phyloP scores from a whole-genome alignment of 2,888 invertebrate species.

The Anodontia alba region DNA sequence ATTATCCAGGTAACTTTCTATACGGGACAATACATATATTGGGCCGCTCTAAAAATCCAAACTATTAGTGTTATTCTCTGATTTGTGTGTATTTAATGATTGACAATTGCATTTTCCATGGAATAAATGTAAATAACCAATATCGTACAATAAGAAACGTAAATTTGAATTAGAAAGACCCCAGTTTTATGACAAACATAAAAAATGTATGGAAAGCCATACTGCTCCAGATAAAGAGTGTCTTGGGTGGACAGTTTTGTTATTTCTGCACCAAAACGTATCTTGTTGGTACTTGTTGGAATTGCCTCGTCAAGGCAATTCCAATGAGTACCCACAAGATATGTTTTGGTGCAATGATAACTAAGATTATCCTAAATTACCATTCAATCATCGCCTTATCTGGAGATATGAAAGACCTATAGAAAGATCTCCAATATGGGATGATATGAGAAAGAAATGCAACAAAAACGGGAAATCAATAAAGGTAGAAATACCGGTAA shows the following conservation, averaged over 20 bases:
- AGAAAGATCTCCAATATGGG: conserved; percentile 3
- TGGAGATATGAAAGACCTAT: too few species aligned
- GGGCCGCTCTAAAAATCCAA: background rate
- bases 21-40: background rate
- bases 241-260: too few species aligned
- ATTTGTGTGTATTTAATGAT: conserved; percentile 16
- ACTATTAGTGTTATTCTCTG: background rate
- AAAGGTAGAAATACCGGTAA: conserved; percentile 19
- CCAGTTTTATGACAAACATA: conserved; percentile 26
- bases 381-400: too few species aligned
- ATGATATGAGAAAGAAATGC: conserved; percentile 6
- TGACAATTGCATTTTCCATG: conserved; percentile 18
- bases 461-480: conserved; percentile 22
- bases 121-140: conserved; percentile 46
- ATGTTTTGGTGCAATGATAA: too few species aligned
- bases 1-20: conserved; percentile 1
- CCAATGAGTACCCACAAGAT: too few species aligned
- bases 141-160: conserved; percentile 42
- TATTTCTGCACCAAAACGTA: too few species aligned
- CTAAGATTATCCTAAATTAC: too few species aligned
- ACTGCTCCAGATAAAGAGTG: too few species aligned
- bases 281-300: too few species aligned
- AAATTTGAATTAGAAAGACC: conserved; percentile 36
- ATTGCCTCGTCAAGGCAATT: too few species aligned
- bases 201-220: too few species aligned